Base-by-base conservation (phyloP, 2,797 vertebrate genomes). In the Sarcoramphus papa region DNA sequence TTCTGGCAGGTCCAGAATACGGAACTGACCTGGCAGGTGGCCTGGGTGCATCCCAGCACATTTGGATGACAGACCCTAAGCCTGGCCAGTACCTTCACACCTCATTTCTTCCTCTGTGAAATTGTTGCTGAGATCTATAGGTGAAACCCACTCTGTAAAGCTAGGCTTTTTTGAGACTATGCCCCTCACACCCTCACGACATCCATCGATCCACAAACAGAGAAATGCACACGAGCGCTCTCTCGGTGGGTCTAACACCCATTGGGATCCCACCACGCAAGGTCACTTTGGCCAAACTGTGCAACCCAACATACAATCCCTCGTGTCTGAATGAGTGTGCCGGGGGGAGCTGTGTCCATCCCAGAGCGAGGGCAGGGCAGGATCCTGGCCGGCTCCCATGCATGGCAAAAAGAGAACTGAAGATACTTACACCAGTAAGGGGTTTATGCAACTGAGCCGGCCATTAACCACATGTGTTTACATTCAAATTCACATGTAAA, bases 141-240 rank as follows among this genome's bases (percentile, higher is more conserved):
- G 54, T 53, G 53, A 77, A 53, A 51, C 6, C 9, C 17, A 10
- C 6, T 20, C 17, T 0, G 0, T 27, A 65, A 31, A 78, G 23
- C 13, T 12, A 7, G 14, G 40, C 0, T 0, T 0, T 17, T 82
- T 77, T 47, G 24, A 59, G 41, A 11, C 48, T 35, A 1, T 30
- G 23, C 9, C 22, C 7, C 25, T 84, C 43, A 25, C 50, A 47
- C 8, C 10, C 48, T 53, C 60, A 9, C 14, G 21, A 10, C 47
- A 47, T 22, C 28, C 45, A 24, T 43, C 2, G 3, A 30, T 24
- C 31, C 41, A 35, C 30, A 31, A 31, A 28, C 41, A 67, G 35
- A 75, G 15, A 48, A 35, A 65, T 1, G 4, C 7, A 35, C 23
- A 6, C 0, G 0, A 9, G 23, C 30, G 25, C 7, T 14, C 19